Base-by-base conservation (phyloP, 2,797 vertebrate species). In the Phylloscopus collybita region DNA sequence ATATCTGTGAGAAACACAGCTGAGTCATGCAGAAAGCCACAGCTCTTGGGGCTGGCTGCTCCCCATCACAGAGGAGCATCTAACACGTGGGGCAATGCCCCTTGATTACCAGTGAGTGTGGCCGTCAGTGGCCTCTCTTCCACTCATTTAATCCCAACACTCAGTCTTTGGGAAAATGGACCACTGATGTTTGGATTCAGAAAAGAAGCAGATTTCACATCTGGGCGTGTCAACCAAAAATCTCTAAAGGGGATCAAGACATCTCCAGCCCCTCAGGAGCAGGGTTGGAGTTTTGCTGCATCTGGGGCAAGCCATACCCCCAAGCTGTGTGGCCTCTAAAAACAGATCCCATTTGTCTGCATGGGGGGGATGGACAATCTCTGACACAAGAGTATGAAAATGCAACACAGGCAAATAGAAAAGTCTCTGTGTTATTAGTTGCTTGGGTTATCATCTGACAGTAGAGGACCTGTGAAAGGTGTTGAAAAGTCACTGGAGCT, bases 1-100 rank as follows among this genome's bases (percentile, higher is more conserved):
- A 72, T 84, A 64, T 47, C 34, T 21, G 60, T 72, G 47, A 72
- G 53, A 49, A 79, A 42, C 60, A 32, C 30, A 29, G 53, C 30
- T 79, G 67, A 72, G 47, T 66, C 49, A 60, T 25, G 34, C 54
- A 84, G n/a, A 38, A 34, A 86, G 16, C 1, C 2, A 1, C 12
- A 74, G 42, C 20, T 92, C 20, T 30, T 57, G 30, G 59, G 40
- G 27, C 40, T 56, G 10, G 29, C 13, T 73, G 49, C 27, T 90
- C 22, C 13, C 22, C 30, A 38, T n/a, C 50, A 47, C 23, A 36
- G n/a, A 70, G 44, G 29, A 21, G 22, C 9, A 64, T 21, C 17
- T 47, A 40, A 27, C 1, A 1, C 0, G 1, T 10, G 2, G 16
- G 38, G 9, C 40, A 65, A 5, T 8, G 32, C 8, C 32, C 21